These are phyloP conservation scores for Thelaira solivaga DNA, from an alignment of 2,888 invertebrate genomes.

Conservation along the genomic window DNA sequence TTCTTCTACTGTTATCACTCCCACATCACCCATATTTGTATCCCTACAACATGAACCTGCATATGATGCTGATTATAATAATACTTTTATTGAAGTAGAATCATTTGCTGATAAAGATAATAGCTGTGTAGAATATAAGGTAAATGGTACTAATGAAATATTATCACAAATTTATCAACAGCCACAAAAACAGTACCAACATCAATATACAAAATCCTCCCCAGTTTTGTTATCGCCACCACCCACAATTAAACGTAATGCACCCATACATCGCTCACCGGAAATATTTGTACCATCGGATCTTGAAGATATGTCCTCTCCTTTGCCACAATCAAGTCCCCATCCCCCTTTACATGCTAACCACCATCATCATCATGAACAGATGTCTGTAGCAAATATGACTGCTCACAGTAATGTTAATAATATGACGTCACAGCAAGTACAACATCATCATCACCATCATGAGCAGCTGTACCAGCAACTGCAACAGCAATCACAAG, in stretches of 20 bases:
- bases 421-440: conserved; percentile 42
- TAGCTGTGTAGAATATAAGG: conserved; percentile 67
- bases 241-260: conserved; percentile 57
- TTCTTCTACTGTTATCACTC: conserved; percentile 53
- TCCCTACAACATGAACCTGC: conserved; percentile 67
- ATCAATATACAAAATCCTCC: conserved; percentile 61
- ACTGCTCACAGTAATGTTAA: conserved; percentile 41
- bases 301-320: conserved; percentile 53
- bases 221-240: conserved; percentile 63
- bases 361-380: conserved; percentile 62
- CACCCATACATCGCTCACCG: conserved; percentile 52
- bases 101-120: conserved; percentile 55
- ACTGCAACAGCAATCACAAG: conserved; percentile 45
- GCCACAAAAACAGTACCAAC: conserved; percentile 53
- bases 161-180: conserved; percentile 58
- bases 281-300: conserved; percentile 32
- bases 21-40: conserved; percentile 64
- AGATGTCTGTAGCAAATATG: conserved; percentile 34
- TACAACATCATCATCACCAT: conserved; percentile 61
- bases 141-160: conserved; percentile 65
- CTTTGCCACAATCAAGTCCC: conserved; percentile 62
- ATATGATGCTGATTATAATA: conserved; percentile 70
- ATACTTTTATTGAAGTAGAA: conserved; percentile 71
- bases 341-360: conserved; percentile 36
- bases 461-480: conserved; percentile 56